Evolutionary conservation across 1,140 invertebrate species (phyloP), one percentile per base, ranked within the genome.

Genomic region (Cheumatopsyche charites): DNA sequence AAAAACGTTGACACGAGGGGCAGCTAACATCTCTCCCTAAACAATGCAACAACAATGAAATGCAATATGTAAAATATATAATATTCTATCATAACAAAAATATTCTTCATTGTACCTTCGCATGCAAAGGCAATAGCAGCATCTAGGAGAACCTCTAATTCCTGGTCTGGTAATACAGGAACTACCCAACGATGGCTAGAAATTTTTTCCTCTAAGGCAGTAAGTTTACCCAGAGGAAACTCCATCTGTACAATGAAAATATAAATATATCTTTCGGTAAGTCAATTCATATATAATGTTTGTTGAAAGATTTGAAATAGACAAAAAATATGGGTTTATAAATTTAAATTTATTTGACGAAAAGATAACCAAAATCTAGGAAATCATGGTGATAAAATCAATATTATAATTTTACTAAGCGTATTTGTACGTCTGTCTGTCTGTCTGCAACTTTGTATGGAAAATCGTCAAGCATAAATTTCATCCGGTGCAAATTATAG

Each of bases 141-240:
- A 83, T 95, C 90, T 62, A 98, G 84, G 62, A 98, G 87, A 77
- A 93, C 90, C 86, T 98, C 96, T 77, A 98, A 85, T 83, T 98
- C 96, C 84, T 97, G 95, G 78, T 97, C 95, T 5, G 96, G 96
- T 77, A 98, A 85, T 42, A 99, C 96, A 47, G 96, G 97, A 19
- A 98, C 96, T 63, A 98, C 94, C 97, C 97, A 98, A 78, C 96
- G 88, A 73, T 95, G 91, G 85, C 90, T 92, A 72, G 91, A 92
- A 80, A 98, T 97, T 89, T 98, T 98, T 82, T 97, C 95, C 86
- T 97, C 96, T 77, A 98, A 85, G 74, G 90, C 89, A 68, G 90
- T 90, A 78, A 98, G 85, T 83, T 97, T 95, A 61, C 89, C 87
- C 78, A 91, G 86, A 70, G 96, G 96, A 87, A 98, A 98, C 68